Evolutionary conservation across 1,140 invertebrate species (phyloP), one percentile per base, ranked within the genome.

Genomic region (Neodiprion virginianus): DNA sequence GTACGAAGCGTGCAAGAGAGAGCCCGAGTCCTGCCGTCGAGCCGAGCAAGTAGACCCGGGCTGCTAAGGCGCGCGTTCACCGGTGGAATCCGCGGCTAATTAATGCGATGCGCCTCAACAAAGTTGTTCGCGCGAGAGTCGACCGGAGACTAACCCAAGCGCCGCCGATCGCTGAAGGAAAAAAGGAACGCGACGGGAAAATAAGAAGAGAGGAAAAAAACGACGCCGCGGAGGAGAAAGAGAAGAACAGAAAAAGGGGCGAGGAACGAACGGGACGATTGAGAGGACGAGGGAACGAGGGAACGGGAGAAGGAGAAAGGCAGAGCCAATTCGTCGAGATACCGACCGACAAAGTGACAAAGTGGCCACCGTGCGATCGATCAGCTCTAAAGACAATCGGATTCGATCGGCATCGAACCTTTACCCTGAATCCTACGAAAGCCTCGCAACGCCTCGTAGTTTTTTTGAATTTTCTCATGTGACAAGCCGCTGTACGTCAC

Each of bases 91-190:
- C 72, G 72, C 72, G 69, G 77, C 78, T 81, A 84, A 81, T 84
- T 84, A 80, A 81, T 82, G 74, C 75, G 75, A 69, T 28, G 76
- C 78, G 72, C 68, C 73, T 66, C 67, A 69, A 79, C 79, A 77
- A 83, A 80, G 77, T 80, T 80, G 76, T 76, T 74, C 67, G 71
- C 67, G 49, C 69, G 40, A 72, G 69, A 5, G 72, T 61, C 48
- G 17, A 40, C 72, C 28, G 49, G 72, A 17, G 14, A 12, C n/a
- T 17, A 12, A 8, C 65, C 72, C 47, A 17, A 10, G 48, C 28
- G 28, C 53, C 72, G 17, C 47, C 23, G 23, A 67, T 49, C 72
- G 61, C 72, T 49, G 67, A 50, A 28, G 67, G 65, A 49, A 69
- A 40, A 40, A 40, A 40, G 28, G 28, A 3, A 40, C 28, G 28